Evolutionary conservation across 35 echinoderm and acorn worm genomes (phyloP).

Genomic region (Heliocidaris erythrogramma): DNA sequence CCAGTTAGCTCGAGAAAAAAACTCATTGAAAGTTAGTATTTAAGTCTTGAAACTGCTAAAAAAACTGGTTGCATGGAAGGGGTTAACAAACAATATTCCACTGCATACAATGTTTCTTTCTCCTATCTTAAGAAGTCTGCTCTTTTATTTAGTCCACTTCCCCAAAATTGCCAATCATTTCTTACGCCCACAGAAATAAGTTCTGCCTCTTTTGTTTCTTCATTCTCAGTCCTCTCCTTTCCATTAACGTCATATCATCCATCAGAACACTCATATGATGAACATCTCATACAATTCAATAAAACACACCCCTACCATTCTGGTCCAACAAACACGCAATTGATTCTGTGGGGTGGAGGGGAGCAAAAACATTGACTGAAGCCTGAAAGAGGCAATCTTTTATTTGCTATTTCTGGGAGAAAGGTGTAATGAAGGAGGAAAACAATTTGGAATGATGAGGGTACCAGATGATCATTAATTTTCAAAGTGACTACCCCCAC

Average conservation of each 20-base stretch:
- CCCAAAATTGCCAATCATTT: not conserved
- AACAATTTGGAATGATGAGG: not conserved
- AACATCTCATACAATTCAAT: not conserved
- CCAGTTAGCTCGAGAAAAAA: too few relatives aligned
- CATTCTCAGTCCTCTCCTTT: not conserved
- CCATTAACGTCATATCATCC: slow-evolving; percentile 1
- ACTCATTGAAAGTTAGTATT: too few relatives aligned
- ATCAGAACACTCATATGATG: not conserved
- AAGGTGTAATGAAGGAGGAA: slow-evolving; percentile 9
- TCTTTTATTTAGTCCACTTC: not conserved
- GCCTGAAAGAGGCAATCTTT: not conserved
- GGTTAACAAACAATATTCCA: not conserved
- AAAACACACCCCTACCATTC: not conserved
- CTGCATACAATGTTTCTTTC: not conserved
- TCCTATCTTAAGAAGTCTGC: not conserved
- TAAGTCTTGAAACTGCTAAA: too few relatives aligned
- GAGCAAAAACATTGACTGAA: not conserved
- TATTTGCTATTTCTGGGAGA: slow-evolving; percentile 1
- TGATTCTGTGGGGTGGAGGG: not conserved
- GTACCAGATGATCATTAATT: not conserved
- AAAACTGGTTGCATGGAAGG: too few relatives aligned
- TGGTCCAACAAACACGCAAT: not conserved
- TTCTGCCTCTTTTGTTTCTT: not conserved
- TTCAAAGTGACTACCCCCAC: not conserved
- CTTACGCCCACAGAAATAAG: not conserved